Percentiles rank a stretch among this genome's conserved stretches.
Conservation (phyloP, 2,797 vertebrate genomes). For the Aulostomus chinensis region DNA sequence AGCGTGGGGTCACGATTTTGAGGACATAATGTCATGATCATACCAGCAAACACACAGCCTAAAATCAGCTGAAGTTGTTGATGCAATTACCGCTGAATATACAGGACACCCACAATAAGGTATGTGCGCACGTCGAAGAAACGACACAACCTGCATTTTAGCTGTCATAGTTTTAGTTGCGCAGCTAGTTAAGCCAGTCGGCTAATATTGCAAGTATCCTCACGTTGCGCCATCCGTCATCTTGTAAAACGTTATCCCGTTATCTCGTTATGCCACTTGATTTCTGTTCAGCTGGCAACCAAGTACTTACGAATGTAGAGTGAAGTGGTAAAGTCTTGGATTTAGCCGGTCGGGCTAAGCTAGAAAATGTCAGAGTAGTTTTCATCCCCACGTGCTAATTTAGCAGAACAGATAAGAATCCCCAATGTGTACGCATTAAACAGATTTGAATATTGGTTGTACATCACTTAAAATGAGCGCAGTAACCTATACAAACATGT, state of each 20-base stretch:
- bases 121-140: not conserved
- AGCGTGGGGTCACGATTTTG: conserved; percentile 33
- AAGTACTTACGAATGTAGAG: not conserved
- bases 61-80: not conserved
- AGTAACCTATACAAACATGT: no score
- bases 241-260: not conserved
- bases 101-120: conserved; percentile 14
- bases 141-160: not conserved
- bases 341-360: not conserved
- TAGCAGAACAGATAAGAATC: no score
- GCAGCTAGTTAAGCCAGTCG: no score
- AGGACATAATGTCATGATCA: conserved; percentile 73
- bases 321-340: not conserved
- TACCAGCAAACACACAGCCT: not conserved
- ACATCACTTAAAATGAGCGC: no score
- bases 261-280: no score
- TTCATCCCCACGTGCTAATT: conserved; percentile 21
- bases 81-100: not conserved
- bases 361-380: not conserved
- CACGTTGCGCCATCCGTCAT: no score
- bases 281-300: not conserved
- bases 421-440: no score
- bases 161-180: conserved; percentile 8
- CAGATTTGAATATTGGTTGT: no score
- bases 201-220: conserved; percentile 12